Base-by-base conservation (phyloP, 2,113 vertebrate genomes). In the Rafetus swinhoei region DNA sequence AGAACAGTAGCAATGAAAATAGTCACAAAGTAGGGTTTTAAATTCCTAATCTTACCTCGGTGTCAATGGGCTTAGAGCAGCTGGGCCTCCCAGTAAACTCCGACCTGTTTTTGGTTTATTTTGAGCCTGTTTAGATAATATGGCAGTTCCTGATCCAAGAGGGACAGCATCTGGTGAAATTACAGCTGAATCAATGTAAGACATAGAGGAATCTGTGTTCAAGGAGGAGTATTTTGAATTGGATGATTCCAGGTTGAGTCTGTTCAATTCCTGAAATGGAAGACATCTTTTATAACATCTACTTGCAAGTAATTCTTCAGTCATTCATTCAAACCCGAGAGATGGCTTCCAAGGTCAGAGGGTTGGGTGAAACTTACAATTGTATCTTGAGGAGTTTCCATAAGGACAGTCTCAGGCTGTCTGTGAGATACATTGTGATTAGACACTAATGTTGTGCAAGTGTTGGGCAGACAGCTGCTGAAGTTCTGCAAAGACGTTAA, bases 311-410 rank as follows among this genome's bases (percentile, higher is more conserved):
- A 39, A 65, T 53, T 96, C 85, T 93, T 60, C 82, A 86, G 7
- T 52, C 29, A 79, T 77, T 84, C 54, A 93, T 84, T 87, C 24
- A 80, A 77, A 50, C 59, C 89, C 83, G 27, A 52, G 72, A 74
- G 82, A 65, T 2, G 13, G 35, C 32, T 87, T 69, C 1, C n/a
- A 82, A 57, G n/a, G 86, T 22, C 24, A 92, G 4, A 0, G 0
- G 77, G 1, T 69, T 57, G 7, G 86, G 85, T 59, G 88, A 72
- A 59, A 98, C 98, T 96, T 98, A 99, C 99, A 98, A 99, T 98
- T 53, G 99, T 99, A 97, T 99, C 99, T 96, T 99, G 99, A 0
- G 99, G 99, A 0, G 99, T 99, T 97, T 99, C 99, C 97, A 99
- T 99, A 81, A 99, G 98, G 87, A 99, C 99, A 1, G 99, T 99